Evolutionary conservation across 2,113 vertebrate species (phyloP).

Genomic region (Lepidothrix coronata): DNA sequence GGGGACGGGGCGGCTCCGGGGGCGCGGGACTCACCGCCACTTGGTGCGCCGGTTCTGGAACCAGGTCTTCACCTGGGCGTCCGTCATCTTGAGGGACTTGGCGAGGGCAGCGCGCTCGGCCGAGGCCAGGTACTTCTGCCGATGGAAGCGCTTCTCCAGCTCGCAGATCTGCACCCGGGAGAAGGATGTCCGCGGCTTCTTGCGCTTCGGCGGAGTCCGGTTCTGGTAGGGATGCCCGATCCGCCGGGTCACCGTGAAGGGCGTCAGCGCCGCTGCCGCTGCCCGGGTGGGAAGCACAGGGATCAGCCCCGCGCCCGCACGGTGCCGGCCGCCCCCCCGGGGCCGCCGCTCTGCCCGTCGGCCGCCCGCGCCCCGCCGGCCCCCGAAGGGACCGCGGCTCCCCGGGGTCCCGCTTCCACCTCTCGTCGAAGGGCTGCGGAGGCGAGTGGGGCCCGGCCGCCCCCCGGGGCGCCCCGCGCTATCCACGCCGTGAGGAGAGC

Average conservation of each 20-base stretch:
- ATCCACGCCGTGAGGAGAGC: not conserved
- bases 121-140: conserved; percentile 95
- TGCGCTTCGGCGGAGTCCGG: conserved; percentile 94
- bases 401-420: not conserved
- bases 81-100: conserved; percentile 97
- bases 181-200: conserved; percentile 95
- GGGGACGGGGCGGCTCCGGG: not conserved
- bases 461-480: not conserved
- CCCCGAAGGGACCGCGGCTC: not conserved
- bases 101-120: conserved; percentile 91
- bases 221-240: conserved; percentile 97
- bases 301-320: not conserved
- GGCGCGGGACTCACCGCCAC: conserved; percentile 72
- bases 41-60: conserved; percentile 96
- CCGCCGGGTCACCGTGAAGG: conserved; percentile 89
- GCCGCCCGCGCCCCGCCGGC: not conserved
- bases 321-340: not conserved
- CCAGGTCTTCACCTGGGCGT: conserved; percentile 97
- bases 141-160: conserved; percentile 94
- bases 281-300: conserved; percentile 36
- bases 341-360: not conserved
- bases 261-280: conserved; percentile 83
- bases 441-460: not conserved
- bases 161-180: conserved; percentile 95
- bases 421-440: not conserved